Evolutionary conservation across 2,797 vertebrate species (phyloP).

Genomic region (Malurus leucopterus): DNA sequence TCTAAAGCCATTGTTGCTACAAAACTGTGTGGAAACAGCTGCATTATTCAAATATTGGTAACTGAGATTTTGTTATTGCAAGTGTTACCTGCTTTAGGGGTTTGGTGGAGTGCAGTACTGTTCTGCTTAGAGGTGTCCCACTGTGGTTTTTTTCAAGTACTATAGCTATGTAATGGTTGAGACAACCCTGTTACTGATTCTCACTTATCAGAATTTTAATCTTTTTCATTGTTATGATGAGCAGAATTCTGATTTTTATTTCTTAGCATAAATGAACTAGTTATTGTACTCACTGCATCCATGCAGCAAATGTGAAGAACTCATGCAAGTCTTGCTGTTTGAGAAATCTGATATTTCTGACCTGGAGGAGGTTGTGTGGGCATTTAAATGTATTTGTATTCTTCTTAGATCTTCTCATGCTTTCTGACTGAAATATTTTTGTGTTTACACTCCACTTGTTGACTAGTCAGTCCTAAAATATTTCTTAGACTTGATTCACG

Average conservation of each 20-base stretch:
- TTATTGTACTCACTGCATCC: not conserved
- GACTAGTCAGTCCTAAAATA: not conserved
- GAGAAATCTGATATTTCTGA: not conserved
- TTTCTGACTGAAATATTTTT: not conserved
- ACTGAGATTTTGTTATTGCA: not conserved
- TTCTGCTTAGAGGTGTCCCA: not conserved
- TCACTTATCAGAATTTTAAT: not conserved
- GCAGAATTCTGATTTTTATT: not conserved
- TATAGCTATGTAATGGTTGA: not conserved
- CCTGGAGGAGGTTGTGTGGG: not conserved
- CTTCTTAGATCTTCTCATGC: not conserved
- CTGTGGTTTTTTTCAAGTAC: not conserved
- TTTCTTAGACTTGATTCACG: not conserved
- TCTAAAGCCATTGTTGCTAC: not conserved
- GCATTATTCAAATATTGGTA: not conserved
- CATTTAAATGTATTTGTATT: not conserved
- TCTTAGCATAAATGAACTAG: not conserved
- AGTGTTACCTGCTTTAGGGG: not conserved
- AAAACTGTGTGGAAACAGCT: not conserved
- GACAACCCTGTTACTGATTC: not conserved
- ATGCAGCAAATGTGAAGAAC: not conserved
- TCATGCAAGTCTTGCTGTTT: not conserved
- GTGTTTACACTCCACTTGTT: not conserved
- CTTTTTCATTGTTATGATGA: not conserved
- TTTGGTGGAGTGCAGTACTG: not conserved